Evolutionary conservation across 2,113 vertebrate species (phyloP).

Genomic region (Chrysemys picta): DNA sequence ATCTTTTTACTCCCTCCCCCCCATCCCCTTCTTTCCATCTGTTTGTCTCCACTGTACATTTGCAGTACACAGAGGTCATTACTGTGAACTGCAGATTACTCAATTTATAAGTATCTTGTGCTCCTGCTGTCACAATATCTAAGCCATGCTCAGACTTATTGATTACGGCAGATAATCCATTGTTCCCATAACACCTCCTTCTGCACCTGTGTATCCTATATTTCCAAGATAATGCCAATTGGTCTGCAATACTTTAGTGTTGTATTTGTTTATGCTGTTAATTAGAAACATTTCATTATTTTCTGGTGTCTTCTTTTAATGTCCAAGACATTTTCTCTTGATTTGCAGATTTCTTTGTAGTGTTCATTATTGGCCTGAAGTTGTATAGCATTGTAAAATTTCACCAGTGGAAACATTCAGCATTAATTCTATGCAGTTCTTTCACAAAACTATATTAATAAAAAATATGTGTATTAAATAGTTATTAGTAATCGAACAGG

Average conservation of each 20-base stretch:
- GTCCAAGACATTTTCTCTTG: background rate
- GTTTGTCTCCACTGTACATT: background rate
- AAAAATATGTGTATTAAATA: background rate
- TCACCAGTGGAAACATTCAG: background rate
- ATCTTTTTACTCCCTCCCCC: background rate
- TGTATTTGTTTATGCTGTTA: background rate
- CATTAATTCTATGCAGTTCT: background rate
- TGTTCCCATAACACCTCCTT: background rate
- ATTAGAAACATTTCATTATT: background rate
- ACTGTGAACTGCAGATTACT: conserved; percentile 2
- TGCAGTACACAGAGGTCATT: background rate
- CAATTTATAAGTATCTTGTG: background rate
- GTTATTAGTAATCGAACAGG: background rate
- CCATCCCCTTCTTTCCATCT: background rate
- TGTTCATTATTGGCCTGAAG: background rate
- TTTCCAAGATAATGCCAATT: conserved; percentile 16
- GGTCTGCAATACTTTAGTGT: background rate
- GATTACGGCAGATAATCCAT: conserved; percentile 7
- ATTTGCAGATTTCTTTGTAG: conserved; percentile 3
- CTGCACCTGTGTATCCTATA: conserved; percentile 12
- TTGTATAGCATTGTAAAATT: background rate
- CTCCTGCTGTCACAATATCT: conserved; percentile 10
- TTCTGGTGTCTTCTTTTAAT: background rate
- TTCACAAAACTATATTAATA: background rate
- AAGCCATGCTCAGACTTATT: conserved; percentile 13